Evolutionary conservation across 2,797 vertebrate species (phyloP).

Genomic region (Ispidina picta): DNA sequence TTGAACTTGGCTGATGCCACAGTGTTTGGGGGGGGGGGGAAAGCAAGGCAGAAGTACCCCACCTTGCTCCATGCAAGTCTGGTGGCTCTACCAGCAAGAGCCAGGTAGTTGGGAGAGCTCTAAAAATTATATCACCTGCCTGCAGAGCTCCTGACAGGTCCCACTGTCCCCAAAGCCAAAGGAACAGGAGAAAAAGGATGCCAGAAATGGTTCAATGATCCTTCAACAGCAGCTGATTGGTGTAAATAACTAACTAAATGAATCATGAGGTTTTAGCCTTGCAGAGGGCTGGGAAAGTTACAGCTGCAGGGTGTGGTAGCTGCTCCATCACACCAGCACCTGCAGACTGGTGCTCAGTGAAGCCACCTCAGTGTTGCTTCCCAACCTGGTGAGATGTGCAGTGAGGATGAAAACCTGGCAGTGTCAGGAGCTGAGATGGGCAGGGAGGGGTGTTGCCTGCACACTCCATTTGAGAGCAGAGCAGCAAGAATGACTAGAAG

Average conservation of each 20-base stretch:
- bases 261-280: neutral
- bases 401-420: accelerated
- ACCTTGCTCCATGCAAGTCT: accelerated
- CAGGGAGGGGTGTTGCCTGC: neutral
- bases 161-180: neutral
- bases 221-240: neutral
- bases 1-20: accelerated
- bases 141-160: neutral
- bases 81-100: neutral
- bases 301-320: neutral
- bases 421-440: neutral
- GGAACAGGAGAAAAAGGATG: neutral
- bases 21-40: neutral
- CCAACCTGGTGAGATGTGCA: accelerated
- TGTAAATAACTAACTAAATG: too few species aligned
- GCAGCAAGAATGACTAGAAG: neutral
- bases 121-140: neutral
- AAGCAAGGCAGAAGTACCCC: neutral
- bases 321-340: neutral
- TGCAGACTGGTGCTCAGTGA: neutral
- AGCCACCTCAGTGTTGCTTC: neutral
- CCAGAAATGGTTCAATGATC: neutral
- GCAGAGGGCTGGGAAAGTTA: neutral
- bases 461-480: neutral
- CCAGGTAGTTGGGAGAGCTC: neutral